Evolutionary conservation across 2,888 invertebrate species (phyloP), one percentile per base, ranked within the genome.

Genomic region (Diaprepes abbreviatus): DNA sequence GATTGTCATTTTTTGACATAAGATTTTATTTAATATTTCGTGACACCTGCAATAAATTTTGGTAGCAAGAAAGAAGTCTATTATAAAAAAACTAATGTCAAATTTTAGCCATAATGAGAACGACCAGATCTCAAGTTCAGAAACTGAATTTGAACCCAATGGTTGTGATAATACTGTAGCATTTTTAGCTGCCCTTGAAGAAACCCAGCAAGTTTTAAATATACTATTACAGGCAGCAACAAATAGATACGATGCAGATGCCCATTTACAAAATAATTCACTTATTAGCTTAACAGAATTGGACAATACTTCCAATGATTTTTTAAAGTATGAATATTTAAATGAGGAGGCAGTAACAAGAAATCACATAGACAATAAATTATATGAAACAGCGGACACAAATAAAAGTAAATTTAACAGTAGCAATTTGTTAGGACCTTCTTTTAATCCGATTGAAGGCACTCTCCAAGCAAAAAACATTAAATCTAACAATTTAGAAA

Each of bases 171-270:
- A 36, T n/a, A 17, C 38, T 3, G 31, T 31, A 17, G 40, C 59
- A 4, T 31, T 59, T 43, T 38, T 59, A 43, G 43, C 43, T n/a
- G 59, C 59, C 10, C 33, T 59, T 17, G 17, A 45, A 59, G 43
- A 59, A 43, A 45, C 59, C n/a, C 31, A 45, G 14, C 12, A 59
- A 31, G 16, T 59, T 10, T 28, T 59, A 17, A 33, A 43, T 21
- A 7, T 36, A 57, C 38, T 57, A 24, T 9, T 57, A 16, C 36
- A 50, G 24, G 28, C 10, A 19, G 57, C 24, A 40, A 16, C 21
- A n/a, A 7, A 14, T 38, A 24, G 7, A 4, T 21, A 38, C 1
- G n/a, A 50, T n/a, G 5, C 43, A 10, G 43, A 43, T n/a, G 17
- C 43, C 3, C 10, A 43, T 21, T 19, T 10, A 43, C 9, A 7